phyloP scores from a whole-genome alignment of 1,140 invertebrate genomes.

The Dysdera silvatica region DNA sequence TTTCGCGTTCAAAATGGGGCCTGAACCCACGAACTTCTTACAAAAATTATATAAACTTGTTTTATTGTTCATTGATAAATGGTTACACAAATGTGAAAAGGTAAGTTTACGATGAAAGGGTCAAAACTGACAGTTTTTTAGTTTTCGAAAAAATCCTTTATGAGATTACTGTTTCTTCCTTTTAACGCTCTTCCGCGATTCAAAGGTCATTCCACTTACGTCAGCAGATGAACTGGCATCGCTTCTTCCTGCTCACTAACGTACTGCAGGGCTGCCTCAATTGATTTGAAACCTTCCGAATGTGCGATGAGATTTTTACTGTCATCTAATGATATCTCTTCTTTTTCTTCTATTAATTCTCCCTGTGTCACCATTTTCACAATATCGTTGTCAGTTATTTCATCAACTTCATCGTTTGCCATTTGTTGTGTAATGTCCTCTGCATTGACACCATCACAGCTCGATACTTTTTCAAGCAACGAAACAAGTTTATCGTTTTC shows the following conservation, averaged over 20 bases:
- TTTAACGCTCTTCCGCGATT: background rate
- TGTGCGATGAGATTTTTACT: conserved; percentile 4
- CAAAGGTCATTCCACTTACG: background rate
- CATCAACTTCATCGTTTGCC: background rate
- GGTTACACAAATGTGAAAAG: too few relatives aligned
- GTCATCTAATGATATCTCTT: background rate
- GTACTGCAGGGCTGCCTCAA: background rate
- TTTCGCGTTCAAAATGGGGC: too few relatives aligned
- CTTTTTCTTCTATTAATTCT: background rate
- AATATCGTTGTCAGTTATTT: conserved; percentile 2
- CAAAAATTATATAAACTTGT: too few relatives aligned
- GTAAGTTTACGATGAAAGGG: too few relatives aligned
- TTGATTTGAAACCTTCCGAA: background rate
- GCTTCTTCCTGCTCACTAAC: background rate
- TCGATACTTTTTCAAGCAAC: background rate
- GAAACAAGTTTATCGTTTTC: background rate
- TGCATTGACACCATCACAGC: background rate
- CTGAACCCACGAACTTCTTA: too few relatives aligned
- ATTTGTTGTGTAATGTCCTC: background rate
- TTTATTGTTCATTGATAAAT: too few relatives aligned
- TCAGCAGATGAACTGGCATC: background rate
- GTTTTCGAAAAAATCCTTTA: background rate
- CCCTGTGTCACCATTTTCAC: background rate
- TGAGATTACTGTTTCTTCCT: background rate
- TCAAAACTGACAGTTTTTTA: too few relatives aligned